phyloP scores from a whole-genome alignment of 35 echinoderm and acorn worm species.

The Patiria miniata region DNA sequence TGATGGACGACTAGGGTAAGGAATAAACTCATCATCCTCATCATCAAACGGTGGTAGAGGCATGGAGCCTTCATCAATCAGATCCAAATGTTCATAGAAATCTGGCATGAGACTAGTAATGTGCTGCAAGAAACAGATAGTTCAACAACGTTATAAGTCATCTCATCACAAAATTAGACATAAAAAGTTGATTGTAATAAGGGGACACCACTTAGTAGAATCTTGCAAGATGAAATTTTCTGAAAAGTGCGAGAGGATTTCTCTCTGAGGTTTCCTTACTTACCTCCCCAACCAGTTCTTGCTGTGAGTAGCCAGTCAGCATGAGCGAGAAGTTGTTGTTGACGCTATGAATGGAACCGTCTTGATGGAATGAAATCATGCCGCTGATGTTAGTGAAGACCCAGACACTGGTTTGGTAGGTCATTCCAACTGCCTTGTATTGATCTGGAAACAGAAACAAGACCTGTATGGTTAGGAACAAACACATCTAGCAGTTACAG shows the following conservation, averaged over 20 bases:
- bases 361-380: conserved; percentile 76
- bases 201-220: too few species aligned
- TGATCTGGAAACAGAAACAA: conserved; percentile 22
- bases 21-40: conserved; percentile 63
- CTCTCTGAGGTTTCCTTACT: neutral
- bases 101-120: conserved; percentile 83
- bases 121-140: conserved; percentile 42
- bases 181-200: too few species aligned
- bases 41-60: conserved; percentile 94
- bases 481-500: neutral
- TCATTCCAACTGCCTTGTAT: neutral
- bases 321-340: conserved; percentile 90
- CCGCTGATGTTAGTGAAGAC: conserved; percentile 98
- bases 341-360: conserved; percentile 92
- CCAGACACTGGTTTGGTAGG: conserved; percentile 69
- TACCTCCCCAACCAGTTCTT: conserved; percentile 82
- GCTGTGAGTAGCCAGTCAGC: conserved; percentile 82
- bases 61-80: conserved; percentile 96
- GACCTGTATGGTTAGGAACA: neutral
- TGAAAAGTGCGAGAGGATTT: too few species aligned
- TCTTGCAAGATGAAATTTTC: too few species aligned
- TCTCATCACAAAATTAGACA: too few species aligned
- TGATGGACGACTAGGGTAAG: conserved; percentile 22
- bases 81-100: conserved; percentile 92
- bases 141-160: neutral